Base-by-base conservation (phyloP, 2,888 invertebrate genomes). In the Antheraea yamamai region DNA sequence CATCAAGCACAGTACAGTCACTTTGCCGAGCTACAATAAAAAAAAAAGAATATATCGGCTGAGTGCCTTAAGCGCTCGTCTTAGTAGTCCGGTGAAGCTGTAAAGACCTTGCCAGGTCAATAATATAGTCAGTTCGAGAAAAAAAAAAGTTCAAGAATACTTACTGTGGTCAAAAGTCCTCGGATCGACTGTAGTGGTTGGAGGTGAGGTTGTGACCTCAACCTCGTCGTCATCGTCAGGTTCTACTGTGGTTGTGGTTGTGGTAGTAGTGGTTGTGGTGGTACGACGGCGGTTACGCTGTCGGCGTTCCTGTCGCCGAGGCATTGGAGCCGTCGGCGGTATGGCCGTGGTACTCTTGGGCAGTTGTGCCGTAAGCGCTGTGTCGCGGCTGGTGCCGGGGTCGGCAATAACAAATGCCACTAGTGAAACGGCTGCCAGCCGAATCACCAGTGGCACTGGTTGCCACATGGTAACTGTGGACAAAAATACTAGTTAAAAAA, bases 371-470 rank as follows among this genome's bases (percentile, higher is more conserved):
- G 79, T 78, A 3, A 79, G 77, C 8, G 81, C 76, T 12, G 83
- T 80, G 77, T 79, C 82, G 74, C 83, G 80, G 78, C 83, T 88
- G 47, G 81, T 79, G 79, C 86, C 88, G 20, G 89, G 84, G 30
- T 93, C 93, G 83, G 92, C 92, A 68, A 90, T 79, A 83, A 83
- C 93, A 79, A 93, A 86, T 89, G 94, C 94, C 94, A 94, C 94
- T 87, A 94, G 93, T 91, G 92, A 93, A 80, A 90, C 87, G 88
- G 88, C 87, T 16, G 83, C 75, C 76, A 94, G 87, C 87, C 93
- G 87, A 79, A 92, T 87, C 92, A 93, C 94, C 84, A 94, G 92
- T 93, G 94, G 93, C 94, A 92, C 88, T 81, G 86, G 77, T 77
- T 88, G 85, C 88, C 90, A 84, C 94, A 94, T 94, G 72, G 74